These are phyloP conservation scores for Lagorchestes hirsutus DNA, from an alignment of 2,797 vertebrate genomes.

Conservation along the genomic window DNA sequence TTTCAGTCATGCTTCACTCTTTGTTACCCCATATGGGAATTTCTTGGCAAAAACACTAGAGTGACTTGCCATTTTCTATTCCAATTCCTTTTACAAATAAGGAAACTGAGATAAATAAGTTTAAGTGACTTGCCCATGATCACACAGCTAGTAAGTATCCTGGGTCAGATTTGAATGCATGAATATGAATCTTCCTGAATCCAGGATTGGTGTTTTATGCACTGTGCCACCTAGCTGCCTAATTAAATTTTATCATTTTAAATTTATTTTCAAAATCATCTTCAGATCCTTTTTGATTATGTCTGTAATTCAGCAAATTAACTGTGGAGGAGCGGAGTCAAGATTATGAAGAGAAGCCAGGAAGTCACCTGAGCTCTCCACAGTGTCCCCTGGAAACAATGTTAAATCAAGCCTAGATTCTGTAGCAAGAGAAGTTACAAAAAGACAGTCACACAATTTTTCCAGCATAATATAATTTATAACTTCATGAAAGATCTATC, in stretches of 20 bases:
- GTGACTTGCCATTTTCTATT: not conserved
- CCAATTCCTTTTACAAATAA: not conserved
- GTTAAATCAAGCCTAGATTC: too few relatives aligned
- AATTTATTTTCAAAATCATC: not conserved
- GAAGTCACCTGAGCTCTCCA: too few relatives aligned
- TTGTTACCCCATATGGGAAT: too few relatives aligned
- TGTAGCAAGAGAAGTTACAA: too few relatives aligned
- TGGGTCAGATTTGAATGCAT: too few relatives aligned
- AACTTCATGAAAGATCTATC: too few relatives aligned
- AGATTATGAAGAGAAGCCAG: too few relatives aligned
- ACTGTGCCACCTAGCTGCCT: not conserved
- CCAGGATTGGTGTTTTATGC: not conserved
- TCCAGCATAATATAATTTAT: too few relatives aligned
- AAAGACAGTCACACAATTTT: too few relatives aligned
- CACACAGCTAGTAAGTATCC: not conserved
- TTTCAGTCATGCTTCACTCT: not conserved
- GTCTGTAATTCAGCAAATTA: not conserved
- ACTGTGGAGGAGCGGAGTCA: not conserved
- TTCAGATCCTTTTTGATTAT: not conserved
- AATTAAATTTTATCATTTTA: not conserved
- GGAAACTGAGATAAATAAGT: not conserved
- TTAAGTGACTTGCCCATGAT: not conserved
- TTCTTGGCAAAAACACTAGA: too few relatives aligned
- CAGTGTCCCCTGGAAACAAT: too few relatives aligned
- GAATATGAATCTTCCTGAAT: not conserved